Conservation (phyloP, 2,113 vertebrate genomes). For the Ia io region DNA sequence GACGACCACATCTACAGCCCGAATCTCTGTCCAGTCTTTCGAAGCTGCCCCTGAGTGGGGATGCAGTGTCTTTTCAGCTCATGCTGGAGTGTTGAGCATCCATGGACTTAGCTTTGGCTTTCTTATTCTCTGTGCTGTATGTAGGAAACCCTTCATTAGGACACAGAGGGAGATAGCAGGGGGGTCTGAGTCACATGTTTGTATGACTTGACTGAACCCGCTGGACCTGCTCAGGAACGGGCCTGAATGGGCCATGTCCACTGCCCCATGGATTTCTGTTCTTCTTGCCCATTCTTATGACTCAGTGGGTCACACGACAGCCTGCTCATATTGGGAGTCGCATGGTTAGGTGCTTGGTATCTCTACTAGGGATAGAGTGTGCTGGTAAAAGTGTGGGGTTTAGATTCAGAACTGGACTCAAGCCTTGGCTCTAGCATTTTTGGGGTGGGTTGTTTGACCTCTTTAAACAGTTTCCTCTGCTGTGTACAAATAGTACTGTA, state of each 20-base stretch:
- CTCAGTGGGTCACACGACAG: neutral
- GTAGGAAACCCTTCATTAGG: neutral
- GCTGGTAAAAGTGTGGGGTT: neutral
- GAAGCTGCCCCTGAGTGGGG: neutral
- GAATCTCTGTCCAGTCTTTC: neutral
- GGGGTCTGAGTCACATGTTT: neutral
- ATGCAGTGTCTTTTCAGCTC: neutral
- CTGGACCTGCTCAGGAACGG: neutral
- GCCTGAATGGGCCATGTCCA: neutral
- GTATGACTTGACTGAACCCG: neutral
- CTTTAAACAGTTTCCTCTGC: neutral
- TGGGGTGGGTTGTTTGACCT: neutral
- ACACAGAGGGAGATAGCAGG: neutral
- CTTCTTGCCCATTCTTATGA: neutral
- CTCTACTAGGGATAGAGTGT: neutral
- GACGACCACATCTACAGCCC: no score
- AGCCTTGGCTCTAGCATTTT: neutral
- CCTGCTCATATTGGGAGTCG: neutral
- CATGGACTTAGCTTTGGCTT: neutral
- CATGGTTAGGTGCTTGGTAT: neutral
- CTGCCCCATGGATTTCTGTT: neutral
- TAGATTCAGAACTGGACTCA: neutral
- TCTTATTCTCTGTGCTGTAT: neutral
- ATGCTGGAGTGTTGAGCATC: neutral
- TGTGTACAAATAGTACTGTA: neutral